Base-by-base conservation (phyloP, 2,888 invertebrate genomes). In the Pyrocoelia pectoralis region DNA sequence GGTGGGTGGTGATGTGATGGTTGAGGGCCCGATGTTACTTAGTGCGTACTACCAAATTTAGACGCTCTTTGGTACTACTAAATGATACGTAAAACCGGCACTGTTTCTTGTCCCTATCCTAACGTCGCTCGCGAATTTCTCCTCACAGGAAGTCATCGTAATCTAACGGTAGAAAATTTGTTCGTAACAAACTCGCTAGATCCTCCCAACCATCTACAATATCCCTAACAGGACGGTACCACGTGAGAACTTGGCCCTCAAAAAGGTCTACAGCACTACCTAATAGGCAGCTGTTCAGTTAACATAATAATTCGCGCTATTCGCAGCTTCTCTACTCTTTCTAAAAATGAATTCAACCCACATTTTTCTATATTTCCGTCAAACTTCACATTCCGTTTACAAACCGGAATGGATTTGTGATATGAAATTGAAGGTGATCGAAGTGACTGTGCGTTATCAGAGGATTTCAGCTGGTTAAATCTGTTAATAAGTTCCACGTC, bases 261-360 rank as follows among this genome's bases (percentile, higher is more conserved):
- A 72, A 72, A 2, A 73, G 41, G 18, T 73, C 73, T 0, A 65
- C 54, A 0, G 71, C 70, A 6, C 66, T 53, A 1, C 53, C 33
- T 33, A 60, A 72, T 8, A n/a, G n/a, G n/a, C n/a, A 72, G 28
- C 4, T 72, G 62, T 0, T 55, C 29, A n/a, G 63, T 46, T n/a
- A 62, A 29, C 9, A n/a, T n/a, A n/a, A 66, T 53, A 10, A 55
- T 57, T 0, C 70, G 49, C 2, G 71, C 58, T n/a, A 51, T 18
- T 9, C 68, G 48, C n/a, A 70, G 15, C 33, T 72, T 70, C n/a
- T 71, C 68, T 0, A 71, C 66, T 17, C 69, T 49, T 24, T 70
- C 68, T 0, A 73, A 43, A 54, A 73, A 69, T 13, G 51, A 59
- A 41, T n/a, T 49, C 2, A 62, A 43, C 13, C 40, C 24, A 12